These are phyloP conservation scores for Lutjanus argentimaculatus DNA, from an alignment of 2,797 vertebrate genomes.

Conservation along the genomic window DNA sequence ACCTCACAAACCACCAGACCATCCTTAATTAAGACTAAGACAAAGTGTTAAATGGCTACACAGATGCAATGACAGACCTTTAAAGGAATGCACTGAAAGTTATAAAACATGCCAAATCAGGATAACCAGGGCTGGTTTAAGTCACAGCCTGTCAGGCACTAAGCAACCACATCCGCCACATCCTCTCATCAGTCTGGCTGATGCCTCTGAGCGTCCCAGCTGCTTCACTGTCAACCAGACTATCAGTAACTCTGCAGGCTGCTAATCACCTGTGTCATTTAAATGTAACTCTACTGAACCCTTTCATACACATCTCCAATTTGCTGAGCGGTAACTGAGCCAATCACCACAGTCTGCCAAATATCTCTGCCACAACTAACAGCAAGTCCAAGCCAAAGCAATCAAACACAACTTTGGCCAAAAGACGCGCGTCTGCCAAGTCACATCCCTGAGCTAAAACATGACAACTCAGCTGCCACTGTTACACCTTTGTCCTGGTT, in stretches of 20 bases:
- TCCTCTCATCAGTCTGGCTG: slow-evolving; percentile 40
- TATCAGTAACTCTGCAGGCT: slow-evolving; percentile 68
- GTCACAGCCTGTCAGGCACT: slow-evolving; percentile 33
- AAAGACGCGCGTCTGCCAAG: slow-evolving; percentile 47
- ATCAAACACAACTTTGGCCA: slow-evolving; percentile 40
- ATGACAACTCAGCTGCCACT: slow-evolving; percentile 1
- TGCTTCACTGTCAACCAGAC: slow-evolving; percentile 59
- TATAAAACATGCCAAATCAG: slow-evolving; percentile 1
- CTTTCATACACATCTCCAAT: slow-evolving; percentile 42
- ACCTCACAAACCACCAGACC: neutral
- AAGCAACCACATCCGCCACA: slow-evolving; percentile 19
- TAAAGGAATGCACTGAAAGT: slow-evolving; percentile 1
- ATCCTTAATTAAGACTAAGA: neutral
- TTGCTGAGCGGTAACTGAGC: slow-evolving; percentile 29
- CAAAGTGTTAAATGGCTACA: neutral
- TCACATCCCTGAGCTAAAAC: slow-evolving; percentile 15
- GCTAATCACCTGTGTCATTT: slow-evolving; percentile 67
- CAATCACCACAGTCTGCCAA: slow-evolving; percentile 43
- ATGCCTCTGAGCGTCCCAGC: slow-evolving; percentile 52
- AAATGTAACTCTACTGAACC: slow-evolving; percentile 20
- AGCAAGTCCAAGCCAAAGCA: slow-evolving; percentile 23
- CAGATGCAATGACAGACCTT: neutral
- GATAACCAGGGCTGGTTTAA: neutral
- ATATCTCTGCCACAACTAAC: slow-evolving; percentile 35
- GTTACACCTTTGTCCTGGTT: slow-evolving; percentile 19